Evolutionary conservation across 2,797 vertebrate genomes (phyloP).

Genomic region (Adelosebastes latens): DNA sequence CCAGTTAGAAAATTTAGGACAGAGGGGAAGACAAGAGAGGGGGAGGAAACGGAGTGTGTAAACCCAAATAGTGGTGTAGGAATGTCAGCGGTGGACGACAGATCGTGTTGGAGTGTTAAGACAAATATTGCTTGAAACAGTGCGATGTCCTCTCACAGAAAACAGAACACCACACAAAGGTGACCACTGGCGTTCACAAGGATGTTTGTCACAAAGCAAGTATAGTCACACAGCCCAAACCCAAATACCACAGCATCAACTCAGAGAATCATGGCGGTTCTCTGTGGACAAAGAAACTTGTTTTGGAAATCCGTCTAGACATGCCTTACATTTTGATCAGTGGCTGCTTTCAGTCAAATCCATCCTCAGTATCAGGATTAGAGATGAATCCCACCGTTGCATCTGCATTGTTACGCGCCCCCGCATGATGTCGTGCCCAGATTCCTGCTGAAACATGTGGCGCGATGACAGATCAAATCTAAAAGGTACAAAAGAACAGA

Average conservation of each 20-base stretch:
- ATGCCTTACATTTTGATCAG: constrained; percentile 39
- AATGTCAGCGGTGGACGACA: constrained; percentile 51
- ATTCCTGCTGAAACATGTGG: constrained; percentile 42
- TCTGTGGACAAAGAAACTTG: not conserved
- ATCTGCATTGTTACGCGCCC: constrained; percentile 20
- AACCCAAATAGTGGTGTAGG: constrained; percentile 37
- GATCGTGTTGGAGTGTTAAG: constrained; percentile 41
- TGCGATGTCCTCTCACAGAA: constrained; percentile 2
- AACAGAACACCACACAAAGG: constrained; percentile 15
- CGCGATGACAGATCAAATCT: constrained; percentile 21
- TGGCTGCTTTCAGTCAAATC: constrained; percentile 34
- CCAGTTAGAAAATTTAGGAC: constrained; percentile 33
- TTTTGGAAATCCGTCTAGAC: constrained; percentile 36
- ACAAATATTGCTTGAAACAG: constrained; percentile 44
- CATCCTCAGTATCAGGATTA: constrained; percentile 43
- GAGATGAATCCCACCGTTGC: constrained; percentile 1
- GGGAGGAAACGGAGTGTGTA: constrained; percentile 11
- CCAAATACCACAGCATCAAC: constrained; percentile 12
- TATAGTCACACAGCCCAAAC: constrained; percentile 3
- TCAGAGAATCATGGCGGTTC: not conserved
- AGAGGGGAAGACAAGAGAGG: constrained; percentile 2
- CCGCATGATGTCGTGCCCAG: not conserved
- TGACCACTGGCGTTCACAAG: constrained; percentile 2
- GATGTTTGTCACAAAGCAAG: constrained; percentile 18
- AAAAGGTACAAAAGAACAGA: constrained; percentile 5